Evolutionary conservation across 1,140 invertebrate species (phyloP), one percentile per base, ranked within the genome.

Genomic region (Microvelia longipes): DNA sequence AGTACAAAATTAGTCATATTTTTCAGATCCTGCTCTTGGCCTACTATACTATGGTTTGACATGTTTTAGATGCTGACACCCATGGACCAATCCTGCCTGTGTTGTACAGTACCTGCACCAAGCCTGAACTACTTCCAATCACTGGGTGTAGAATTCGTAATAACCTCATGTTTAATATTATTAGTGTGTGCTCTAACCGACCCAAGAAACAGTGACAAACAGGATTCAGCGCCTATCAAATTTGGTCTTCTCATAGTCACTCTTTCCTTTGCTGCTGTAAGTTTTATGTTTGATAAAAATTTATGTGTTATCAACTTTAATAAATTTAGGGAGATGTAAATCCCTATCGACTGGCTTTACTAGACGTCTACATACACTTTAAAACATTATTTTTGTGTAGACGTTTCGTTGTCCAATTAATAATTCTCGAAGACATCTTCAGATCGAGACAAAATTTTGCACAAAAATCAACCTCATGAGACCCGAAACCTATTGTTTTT

Each of bases 181-280:
- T 79, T 88, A 29, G 84, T 85, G 70, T 88, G 87, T 75, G 82
- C 82, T 1, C 78, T 85, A 28, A 87, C 85, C 85, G 87, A 89
- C 77, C 76, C 78, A 2, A 79, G 86, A 50, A 88, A 88, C 71
- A 74, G 77, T 28, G 76, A 80, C 60, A 79, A 80, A 65, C 76
- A 74, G 0, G 87, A 88, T 75, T 85, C 85, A 0, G 77, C 81
- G 1, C 70, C 85, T 0, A 75, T 89, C 2, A 85, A 84, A 71
- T 88, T 89, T 74, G 88, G 85, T 5, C 75, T 88, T 2, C 79
- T 82, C 19, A 79, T 91, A 70, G 77, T 84, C 62, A 82, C 81
- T 0, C 75, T 90, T 1, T 85, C 86, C 27, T 78, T 87, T 61
- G 81, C 83, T 15, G 83, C 68, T 62, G 76, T 77, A 69, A 75